phyloP scores from a whole-genome alignment of 2,113 vertebrate species.

The Eptesicus fuscus region DNA sequence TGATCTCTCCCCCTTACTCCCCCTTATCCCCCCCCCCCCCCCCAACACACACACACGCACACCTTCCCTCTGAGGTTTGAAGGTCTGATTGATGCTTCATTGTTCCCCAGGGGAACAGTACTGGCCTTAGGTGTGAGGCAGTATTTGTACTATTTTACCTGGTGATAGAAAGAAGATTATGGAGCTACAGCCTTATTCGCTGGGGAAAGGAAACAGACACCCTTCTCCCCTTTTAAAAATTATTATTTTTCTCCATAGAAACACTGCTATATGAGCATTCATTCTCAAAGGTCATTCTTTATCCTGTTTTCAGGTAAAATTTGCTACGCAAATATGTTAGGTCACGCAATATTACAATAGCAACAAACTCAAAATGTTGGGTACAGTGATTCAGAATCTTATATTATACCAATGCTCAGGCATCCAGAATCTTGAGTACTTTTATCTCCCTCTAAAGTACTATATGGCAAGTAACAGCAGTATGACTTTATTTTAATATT shows the following conservation, averaged over 20 bases:
- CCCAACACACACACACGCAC: too few species aligned
- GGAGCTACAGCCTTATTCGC: neutral
- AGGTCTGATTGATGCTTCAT: too few species aligned
- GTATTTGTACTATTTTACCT: neutral
- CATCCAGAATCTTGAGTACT: neutral
- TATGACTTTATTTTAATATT: constrained; percentile 7
- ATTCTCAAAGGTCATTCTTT: neutral
- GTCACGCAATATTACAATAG: neutral
- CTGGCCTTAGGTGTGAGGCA: neutral
- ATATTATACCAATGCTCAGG: too few species aligned
- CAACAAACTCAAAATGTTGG: constrained; percentile 11
- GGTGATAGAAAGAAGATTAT: neutral
- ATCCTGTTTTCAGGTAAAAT: neutral
- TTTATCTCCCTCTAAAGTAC: neutral
- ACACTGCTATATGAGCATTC: neutral
- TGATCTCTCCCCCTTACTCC: too few species aligned
- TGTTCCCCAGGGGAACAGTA: neutral
- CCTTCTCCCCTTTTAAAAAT: neutral
- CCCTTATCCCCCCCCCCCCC: too few species aligned
- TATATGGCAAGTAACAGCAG: neutral
- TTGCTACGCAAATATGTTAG: neutral
- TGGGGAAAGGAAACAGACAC: neutral
- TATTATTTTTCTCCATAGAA: neutral
- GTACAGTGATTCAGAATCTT: neutral
- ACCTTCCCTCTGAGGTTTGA: too few species aligned